Evolutionary conservation across 2,888 invertebrate genomes (phyloP).

Genomic region (Microctonus hyperodae): DNA sequence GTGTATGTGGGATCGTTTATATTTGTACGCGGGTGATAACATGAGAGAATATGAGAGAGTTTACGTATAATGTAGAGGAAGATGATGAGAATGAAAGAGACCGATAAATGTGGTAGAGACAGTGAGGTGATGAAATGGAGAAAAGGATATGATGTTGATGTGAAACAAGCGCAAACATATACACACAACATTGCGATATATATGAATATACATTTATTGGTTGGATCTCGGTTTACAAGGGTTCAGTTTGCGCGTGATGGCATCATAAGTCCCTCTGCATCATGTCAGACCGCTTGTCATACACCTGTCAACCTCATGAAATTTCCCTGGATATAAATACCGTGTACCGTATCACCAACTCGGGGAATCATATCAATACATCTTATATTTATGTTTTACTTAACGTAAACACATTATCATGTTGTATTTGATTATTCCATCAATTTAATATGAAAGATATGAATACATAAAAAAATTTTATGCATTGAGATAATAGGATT

Average conservation of each 20-base stretch:
- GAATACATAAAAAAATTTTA: neutral
- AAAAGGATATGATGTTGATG: constrained; percentile 10
- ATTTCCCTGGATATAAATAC: constrained; percentile 15
- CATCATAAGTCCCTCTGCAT: constrained; percentile 20
- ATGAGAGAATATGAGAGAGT: constrained; percentile 8
- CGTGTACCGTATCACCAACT: neutral
- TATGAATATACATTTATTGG: constrained; percentile 20
- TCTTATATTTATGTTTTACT: neutral
- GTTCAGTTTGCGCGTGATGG: constrained; percentile 14
- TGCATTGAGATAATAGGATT: neutral
- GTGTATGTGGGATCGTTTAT: neutral
- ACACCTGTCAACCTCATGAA: constrained; percentile 28
- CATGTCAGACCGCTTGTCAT: constrained; percentile 26
- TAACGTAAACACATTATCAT: neutral
- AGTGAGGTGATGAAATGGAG: neutral
- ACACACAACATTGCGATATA: neutral
- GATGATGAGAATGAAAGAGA: neutral
- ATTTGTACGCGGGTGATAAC: neutral
- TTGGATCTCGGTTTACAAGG: constrained; percentile 21
- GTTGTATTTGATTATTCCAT: neutral
- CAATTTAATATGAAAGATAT: neutral
- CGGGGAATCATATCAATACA: neutral
- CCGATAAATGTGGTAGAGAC: neutral
- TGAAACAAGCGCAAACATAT: constrained; percentile 7
- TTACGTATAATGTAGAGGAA: neutral